These are phyloP conservation scores for Setipinna tenuifilis DNA, from an alignment of 2,797 vertebrate species.

Conservation along the genomic window DNA sequence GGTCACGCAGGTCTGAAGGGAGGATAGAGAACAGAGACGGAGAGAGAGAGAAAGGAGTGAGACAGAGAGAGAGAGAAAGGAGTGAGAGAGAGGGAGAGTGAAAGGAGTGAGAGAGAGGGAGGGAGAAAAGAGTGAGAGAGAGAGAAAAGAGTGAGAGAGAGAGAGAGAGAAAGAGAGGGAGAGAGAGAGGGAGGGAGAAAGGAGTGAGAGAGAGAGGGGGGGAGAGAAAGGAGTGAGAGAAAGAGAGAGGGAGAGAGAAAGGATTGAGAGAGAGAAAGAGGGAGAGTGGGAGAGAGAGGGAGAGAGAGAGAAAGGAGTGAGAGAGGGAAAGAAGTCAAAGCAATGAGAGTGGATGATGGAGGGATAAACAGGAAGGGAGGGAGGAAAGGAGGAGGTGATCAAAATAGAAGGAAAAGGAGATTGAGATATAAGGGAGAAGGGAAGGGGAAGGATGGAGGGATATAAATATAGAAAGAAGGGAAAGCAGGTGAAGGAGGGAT, in stretches of 20 bases:
- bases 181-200: neutral
- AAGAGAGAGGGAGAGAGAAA: neutral
- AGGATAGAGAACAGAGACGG: neutral
- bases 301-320: neutral
- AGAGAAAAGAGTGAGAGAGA: neutral
- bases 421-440: too few species aligned
- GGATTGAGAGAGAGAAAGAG: neutral
- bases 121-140: neutral
- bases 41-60: slow-evolving; percentile 20
- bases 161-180: neutral
- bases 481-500: too few species aligned
- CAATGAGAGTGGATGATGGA: too few species aligned
- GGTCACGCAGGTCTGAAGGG: slow-evolving; percentile 79
- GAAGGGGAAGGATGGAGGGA: too few species aligned
- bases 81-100: neutral
- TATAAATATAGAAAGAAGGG: too few species aligned
- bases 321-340: neutral
- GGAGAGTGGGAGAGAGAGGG: neutral
- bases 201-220: neutral
- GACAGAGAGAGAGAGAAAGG: neutral
- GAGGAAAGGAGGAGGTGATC: too few species aligned
- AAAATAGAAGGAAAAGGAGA: too few species aligned
- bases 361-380: too few species aligned
- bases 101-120: neutral
- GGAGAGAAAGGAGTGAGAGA: neutral